phyloP scores from a whole-genome alignment of 2,113 vertebrate genomes.

The Rhineura floridana region DNA sequence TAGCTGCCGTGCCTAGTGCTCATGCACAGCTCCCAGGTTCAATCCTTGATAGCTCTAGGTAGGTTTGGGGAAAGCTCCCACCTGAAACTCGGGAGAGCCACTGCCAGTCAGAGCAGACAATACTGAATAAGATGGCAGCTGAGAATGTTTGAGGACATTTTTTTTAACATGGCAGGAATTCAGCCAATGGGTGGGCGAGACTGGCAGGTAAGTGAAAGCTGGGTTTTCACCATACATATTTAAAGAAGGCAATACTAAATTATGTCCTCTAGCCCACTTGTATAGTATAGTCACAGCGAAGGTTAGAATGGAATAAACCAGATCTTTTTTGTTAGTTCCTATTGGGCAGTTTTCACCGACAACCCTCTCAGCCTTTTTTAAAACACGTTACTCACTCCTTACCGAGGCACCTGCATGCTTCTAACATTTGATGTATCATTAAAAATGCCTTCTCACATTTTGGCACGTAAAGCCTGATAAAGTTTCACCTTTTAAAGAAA shows the following conservation, averaged over 20 bases:
- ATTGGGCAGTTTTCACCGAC: conserved; percentile 53
- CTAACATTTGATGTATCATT: conserved; percentile 76
- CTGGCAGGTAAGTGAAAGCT: background rate
- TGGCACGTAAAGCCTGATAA: conserved; percentile 77
- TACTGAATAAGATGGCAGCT: too few relatives aligned
- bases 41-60: too few relatives aligned
- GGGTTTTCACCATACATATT: background rate
- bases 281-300: conserved; percentile 30
- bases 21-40: too few relatives aligned
- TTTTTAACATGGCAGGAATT: background rate
- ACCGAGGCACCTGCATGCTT: conserved; percentile 63
- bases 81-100: too few relatives aligned
- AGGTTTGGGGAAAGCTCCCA: too few relatives aligned
- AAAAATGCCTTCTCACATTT: conserved; percentile 79
- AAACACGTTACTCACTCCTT: conserved; percentile 27
- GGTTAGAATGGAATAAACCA: conserved; percentile 33
- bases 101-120: too few relatives aligned
- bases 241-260: conserved; percentile 38
- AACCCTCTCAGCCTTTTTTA: conserved; percentile 42
- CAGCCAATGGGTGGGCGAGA: background rate
- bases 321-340: conserved; percentile 58
- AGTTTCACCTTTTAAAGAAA: conserved; percentile 86
- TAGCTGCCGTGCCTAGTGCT: too few relatives aligned
- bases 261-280: background rate
- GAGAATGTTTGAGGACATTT: background rate